Evolutionary conservation across 2,888 invertebrate species (phyloP), one percentile per base, ranked within the genome.

Genomic region (Drosophila mettleri): DNA sequence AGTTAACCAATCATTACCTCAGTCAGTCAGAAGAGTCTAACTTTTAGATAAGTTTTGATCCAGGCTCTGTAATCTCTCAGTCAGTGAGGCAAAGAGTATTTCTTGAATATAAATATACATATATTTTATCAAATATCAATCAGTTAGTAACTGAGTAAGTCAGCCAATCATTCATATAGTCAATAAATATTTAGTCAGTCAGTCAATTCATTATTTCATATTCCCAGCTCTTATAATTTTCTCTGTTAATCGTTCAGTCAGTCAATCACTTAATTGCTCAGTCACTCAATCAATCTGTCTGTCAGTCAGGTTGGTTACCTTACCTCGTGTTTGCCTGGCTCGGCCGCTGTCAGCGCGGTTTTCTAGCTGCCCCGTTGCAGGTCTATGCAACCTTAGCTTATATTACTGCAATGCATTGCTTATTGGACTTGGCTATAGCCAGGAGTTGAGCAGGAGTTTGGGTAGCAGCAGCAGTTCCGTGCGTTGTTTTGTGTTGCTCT

Each of bases 401-500:
- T 48, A 48, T 48, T 20, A 29, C 31, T 48, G 29, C 31, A 29
- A 18, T 31, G 46, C 18, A 48, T 20, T 31, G 14, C 46, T 31
- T 48, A 31, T 31, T 48, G 20, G 46, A 48, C 18, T 31, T 48
- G 46, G 31, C 0, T 6, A 10, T n/a, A 4, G 4, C 2, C 6
- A 5, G 2, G n/a, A 10, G 43, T 10, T 7, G 45, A 7, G 29
- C 3, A 14, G 46, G 18, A 29, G 46, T 14, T 8, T 29, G 8
- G 34, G 34, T n/a, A n/a, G n/a, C n/a, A n/a, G 34, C 6, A n/a
- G 34, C n/a, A 16, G n/a, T n/a, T 14, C 46, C 46, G 46, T 83
- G 86, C 86, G 88, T 78, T 85, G 46, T 76, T 82, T 71, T 75
- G 75, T 51, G 52, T 38, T 27, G 52, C 52, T 27, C 72, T 78